Conservation (phyloP, 2,888 invertebrate species). For the Idaea biselata region DNA sequence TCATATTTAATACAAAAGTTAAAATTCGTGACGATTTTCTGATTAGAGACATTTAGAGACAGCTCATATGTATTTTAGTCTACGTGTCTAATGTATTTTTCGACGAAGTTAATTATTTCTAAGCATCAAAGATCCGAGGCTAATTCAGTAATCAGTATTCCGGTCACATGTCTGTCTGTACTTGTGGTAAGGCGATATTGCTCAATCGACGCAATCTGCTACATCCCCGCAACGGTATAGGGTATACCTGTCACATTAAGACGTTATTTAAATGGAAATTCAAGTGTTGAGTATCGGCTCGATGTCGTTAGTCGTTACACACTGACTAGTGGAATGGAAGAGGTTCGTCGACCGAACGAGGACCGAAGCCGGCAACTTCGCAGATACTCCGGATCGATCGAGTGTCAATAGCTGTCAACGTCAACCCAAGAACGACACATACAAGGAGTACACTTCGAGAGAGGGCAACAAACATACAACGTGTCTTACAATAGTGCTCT, state of each 20-base stretch:
- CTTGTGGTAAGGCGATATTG: background rate
- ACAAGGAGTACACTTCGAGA: conserved; percentile 36
- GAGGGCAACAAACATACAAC: conserved; percentile 42
- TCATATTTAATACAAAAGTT: background rate
- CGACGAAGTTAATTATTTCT: background rate
- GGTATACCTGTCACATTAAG: background rate
- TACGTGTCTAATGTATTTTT: background rate
- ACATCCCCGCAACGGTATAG: background rate
- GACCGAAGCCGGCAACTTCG: conserved; percentile 13
- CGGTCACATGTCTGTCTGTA: background rate
- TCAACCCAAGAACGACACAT: conserved; percentile 32
- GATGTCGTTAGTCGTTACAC: background rate
- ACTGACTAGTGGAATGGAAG: conserved; percentile 1
- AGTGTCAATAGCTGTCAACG: conserved; percentile 37
- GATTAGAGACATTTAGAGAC: background rate
- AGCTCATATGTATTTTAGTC: background rate
- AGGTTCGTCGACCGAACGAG: conserved; percentile 23
- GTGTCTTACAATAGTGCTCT: conserved; percentile 49
- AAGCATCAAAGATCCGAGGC: background rate
- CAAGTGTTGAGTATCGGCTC: background rate
- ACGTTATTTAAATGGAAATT: background rate
- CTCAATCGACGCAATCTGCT: background rate
- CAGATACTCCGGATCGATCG: conserved; percentile 25
- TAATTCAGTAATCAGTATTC: background rate
- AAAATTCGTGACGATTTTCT: background rate